Evolutionary conservation across 2,888 invertebrate genomes (phyloP).

Genomic region (Limnephilus marmoratus): DNA sequence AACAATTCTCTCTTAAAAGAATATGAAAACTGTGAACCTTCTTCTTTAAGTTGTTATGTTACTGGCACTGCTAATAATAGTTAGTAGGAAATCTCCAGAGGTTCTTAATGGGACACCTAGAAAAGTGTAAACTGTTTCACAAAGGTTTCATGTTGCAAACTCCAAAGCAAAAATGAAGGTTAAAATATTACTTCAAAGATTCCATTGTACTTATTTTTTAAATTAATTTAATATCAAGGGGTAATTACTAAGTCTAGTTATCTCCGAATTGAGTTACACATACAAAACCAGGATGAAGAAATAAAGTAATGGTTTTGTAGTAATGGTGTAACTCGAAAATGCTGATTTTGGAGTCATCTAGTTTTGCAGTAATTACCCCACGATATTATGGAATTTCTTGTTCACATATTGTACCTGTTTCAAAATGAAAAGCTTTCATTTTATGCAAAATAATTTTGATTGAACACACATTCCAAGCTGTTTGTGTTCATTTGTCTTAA

Average conservation of each 20-base stretch:
- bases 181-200: neutral
- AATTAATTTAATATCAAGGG: too few species aligned
- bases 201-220: neutral
- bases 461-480: neutral
- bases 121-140: neutral
- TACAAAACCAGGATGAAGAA: too few species aligned
- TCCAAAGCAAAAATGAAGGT: neutral
- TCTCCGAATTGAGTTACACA: too few species aligned
- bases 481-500: neutral
- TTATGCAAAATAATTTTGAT: too few species aligned
- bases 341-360: too few species aligned
- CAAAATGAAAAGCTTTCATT: neutral
- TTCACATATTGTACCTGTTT: neutral
- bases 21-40: slow-evolving; percentile 81
- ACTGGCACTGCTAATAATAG: neutral
- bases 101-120: neutral
- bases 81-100: neutral
- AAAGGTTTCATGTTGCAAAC: neutral
- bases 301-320: too few species aligned
- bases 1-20: slow-evolving; percentile 68
- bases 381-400: too few species aligned
- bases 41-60: slow-evolving; percentile 76
- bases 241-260: too few species aligned
- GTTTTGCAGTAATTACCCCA: too few species aligned
- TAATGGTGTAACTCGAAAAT: too few species aligned